Evolutionary conservation across 2,797 vertebrate genomes (phyloP), one percentile per base, ranked within the genome.

Genomic region (Cuniculus paca): DNA sequence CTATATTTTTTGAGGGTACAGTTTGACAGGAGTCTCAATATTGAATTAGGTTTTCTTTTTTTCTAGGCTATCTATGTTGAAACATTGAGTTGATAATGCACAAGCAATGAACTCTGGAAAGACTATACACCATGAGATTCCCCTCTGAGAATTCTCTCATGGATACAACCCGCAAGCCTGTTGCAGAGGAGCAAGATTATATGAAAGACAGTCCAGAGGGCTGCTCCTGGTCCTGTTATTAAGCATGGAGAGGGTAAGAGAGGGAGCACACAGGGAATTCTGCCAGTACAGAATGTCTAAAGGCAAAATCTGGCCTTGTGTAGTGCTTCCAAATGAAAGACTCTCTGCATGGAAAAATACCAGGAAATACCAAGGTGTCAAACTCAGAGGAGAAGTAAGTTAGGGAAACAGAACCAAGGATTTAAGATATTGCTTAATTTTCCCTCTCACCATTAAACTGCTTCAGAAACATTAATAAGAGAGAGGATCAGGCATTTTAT

Each of bases 251-350:
- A 34, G 14, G 6, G 28, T 63, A 8, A 8, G 36, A 48, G 34
- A 26, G 2, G 12, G 8, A 60, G 13, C 1, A 5, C 28, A 16
- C 4, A 36, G 16, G 50, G 42, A 74, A 58, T 74, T 72, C 54
- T 90, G n/a, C 61, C 72, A 88, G 81, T 31, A 60, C 7, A 50
- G 34, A 16, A 79, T 34, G 2, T 48, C 61, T 70, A 61, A 70
- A 92, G 82, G 56, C 92, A 91, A 92, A 90, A 79, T 34, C 36
- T 82, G 24, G 48, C 65, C 45, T 94, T 60, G 4, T 39, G 9
- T 42, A 1, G 0, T 93, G 28, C 28, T 81, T 88, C 91, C 22
- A 83, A 90, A 80, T 60, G 5, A 45, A 78, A 70, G 28, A 54
- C 22, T 0, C 13, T 74, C 42, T 68, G 14, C 13, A 4, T 13